Percentiles rank a stretch among this genome's conserved stretches.
These are phyloP conservation scores for Megastigmus dorsalis DNA, from an alignment of 2,888 invertebrate species.

Conservation along the genomic window DNA sequence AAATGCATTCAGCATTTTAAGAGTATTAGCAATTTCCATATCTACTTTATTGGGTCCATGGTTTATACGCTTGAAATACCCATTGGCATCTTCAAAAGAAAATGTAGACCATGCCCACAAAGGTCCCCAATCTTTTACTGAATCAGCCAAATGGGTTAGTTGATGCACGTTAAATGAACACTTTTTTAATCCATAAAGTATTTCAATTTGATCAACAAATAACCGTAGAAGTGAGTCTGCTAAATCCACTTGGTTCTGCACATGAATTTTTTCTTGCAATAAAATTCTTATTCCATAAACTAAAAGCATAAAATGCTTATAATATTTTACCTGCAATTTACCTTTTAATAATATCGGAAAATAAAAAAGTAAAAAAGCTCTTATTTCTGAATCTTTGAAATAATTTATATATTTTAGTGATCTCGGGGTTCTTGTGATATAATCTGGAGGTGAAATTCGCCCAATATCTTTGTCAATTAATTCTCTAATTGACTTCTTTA, in stretches of 20 bases:
- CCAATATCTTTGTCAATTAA: not conserved
- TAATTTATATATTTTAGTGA: too few relatives aligned
- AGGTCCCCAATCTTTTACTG: constrained; percentile 43
- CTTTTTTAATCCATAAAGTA: constrained; percentile 42
- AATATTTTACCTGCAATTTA: too few relatives aligned
- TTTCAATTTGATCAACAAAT: constrained; percentile 26
- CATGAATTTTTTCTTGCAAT: constrained; percentile 18
- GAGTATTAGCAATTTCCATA: constrained; percentile 41
- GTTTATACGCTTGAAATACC: constrained; percentile 22
- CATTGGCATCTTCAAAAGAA: constrained; percentile 46
- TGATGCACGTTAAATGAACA: constrained; percentile 45
- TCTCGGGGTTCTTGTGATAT: too few relatives aligned
- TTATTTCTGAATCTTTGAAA: too few relatives aligned
- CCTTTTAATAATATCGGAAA: too few relatives aligned
- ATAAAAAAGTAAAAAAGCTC: too few relatives aligned
- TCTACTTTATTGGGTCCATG: constrained; percentile 41
- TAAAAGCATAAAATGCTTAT: too few relatives aligned
- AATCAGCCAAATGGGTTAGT: constrained; percentile 29
- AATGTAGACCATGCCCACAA: constrained; percentile 49
- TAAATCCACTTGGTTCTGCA: constrained; percentile 2
- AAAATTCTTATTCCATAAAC: constrained; percentile 14
- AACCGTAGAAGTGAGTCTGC: constrained; percentile 13
- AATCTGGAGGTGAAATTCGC: not conserved
- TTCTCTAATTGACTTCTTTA: not conserved
- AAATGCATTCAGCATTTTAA: constrained; percentile 20